phyloP scores from a whole-genome alignment of 2,888 invertebrate genomes.

The Agelastica alni region DNA sequence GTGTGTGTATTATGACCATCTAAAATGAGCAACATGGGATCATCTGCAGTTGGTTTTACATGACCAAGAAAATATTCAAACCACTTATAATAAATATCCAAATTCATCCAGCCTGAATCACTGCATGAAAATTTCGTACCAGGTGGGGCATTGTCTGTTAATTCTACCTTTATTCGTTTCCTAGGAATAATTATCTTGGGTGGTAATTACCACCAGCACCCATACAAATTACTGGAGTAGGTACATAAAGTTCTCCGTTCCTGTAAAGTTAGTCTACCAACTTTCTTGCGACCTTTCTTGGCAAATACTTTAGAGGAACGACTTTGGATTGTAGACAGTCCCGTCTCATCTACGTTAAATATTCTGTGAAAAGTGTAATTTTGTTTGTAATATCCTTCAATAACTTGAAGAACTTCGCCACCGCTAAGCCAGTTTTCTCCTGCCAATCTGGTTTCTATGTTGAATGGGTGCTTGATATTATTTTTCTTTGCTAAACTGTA shows the following conservation, averaged over 20 bases:
- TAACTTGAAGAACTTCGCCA: not conserved
- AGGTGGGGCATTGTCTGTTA: slow-evolving; percentile 1
- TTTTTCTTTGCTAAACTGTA: slow-evolving; percentile 12
- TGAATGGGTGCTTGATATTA: slow-evolving; percentile 13
- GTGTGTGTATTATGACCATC: too few relatives aligned
- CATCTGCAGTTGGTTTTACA: too few relatives aligned
- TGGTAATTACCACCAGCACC: slow-evolving; percentile 2
- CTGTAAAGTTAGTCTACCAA: slow-evolving; percentile 4
- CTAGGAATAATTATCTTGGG: slow-evolving; percentile 2
- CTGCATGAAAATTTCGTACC: slow-evolving; percentile 3
- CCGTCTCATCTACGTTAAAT: slow-evolving; percentile 2
- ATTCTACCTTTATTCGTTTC: slow-evolving; percentile 1
- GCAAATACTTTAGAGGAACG: slow-evolving; percentile 1
- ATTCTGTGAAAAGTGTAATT: not conserved
- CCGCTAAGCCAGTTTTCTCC: slow-evolving; percentile 10
- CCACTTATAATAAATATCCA: too few relatives aligned
- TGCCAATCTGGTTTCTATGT: slow-evolving; percentile 11
- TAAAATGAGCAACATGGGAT: too few relatives aligned
- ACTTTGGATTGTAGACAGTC: not conserved
- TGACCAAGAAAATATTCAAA: too few relatives aligned
- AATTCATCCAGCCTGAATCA: slow-evolving; percentile 2
- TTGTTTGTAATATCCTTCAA: not conserved
- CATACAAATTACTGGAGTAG: slow-evolving; percentile 3
- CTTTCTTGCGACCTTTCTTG: too few relatives aligned
- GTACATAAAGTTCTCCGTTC: slow-evolving; percentile 3